Conservation (phyloP, 2,888 invertebrate genomes). For the Callosobruchus maculatus region DNA sequence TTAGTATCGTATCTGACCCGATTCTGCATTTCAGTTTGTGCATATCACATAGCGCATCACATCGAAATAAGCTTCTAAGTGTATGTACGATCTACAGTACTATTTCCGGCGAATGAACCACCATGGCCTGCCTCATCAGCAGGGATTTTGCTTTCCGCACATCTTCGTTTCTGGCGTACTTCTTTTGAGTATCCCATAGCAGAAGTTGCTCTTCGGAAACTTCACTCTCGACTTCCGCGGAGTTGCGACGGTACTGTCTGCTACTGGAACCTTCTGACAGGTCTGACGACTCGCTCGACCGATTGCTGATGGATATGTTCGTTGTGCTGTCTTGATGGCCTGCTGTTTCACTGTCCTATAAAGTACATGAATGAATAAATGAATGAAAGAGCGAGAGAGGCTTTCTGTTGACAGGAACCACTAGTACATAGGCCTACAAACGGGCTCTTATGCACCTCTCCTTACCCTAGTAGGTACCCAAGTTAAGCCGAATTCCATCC, state of each 20-base stretch:
- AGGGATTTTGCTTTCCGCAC: constrained; percentile 21
- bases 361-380: too few relatives aligned
- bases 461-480: too few relatives aligned
- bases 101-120: constrained; percentile 38
- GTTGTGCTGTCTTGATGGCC: constrained; percentile 8
- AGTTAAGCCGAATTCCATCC: too few relatives aligned
- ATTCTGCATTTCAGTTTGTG: neutral
- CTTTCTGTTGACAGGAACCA: too few relatives aligned
- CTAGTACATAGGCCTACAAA: too few relatives aligned
- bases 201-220: constrained; percentile 52
- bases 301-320: constrained; percentile 27
- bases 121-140: constrained; percentile 33
- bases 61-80: constrained; percentile 10
- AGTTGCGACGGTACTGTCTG: constrained; percentile 22
- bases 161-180: constrained; percentile 28
- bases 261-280: constrained; percentile 42
- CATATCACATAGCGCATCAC: constrained; percentile 9
- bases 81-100: constrained; percentile 32
- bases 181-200: constrained; percentile 53
- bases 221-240: constrained; percentile 22
- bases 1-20: neutral
- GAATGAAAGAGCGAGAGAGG: too few relatives aligned
- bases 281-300: constrained; percentile 52
- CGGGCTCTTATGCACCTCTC: too few relatives aligned
- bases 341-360: constrained; percentile 1